Base-by-base conservation (phyloP, 2,888 invertebrate genomes). In the Dorcus parallelipipedus region DNA sequence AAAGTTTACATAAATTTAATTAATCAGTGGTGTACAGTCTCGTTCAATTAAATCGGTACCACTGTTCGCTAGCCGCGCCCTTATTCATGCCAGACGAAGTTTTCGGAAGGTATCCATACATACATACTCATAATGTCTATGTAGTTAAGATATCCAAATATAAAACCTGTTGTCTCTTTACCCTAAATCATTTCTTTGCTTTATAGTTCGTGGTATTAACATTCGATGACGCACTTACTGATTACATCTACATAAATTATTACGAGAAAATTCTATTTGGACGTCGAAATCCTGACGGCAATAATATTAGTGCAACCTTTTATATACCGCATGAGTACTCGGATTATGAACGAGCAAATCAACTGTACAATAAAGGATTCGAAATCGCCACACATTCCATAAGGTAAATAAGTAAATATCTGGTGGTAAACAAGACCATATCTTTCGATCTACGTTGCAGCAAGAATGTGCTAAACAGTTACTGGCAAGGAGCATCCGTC, bases 241-340 rank as follows among this genome's bases (percentile, higher is more conserved):
- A 64, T 2, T 69, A 78, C 0, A 61, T 78, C 0, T 87, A 86
- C 68, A 81, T 82, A 41, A 74, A 76, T 5, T 83, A 82, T 49
- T 86, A 87, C 70, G 73, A 82, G 8, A 69, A 79, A 0, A 66
- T 85, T 0, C 74, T 88, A 3, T 79, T 76, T 54, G 71, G 75
- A 9, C 76, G 86, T 0, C 69, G 49, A 3, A 91, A 91, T 75
- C 85, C 84, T 0, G 87, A 91, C 71, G 82, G 82, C 1, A 87
- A 86, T 59, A 80, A 81, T 0, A 82, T 83, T 1, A 81, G 84
- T 0, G 83, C 83, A 41, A 90, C 90, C 0, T 88, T 88, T 76
- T 91, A 84, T 73, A 80, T 90, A 38, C 86, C 84, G 39, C 90
- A 91, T 68, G 86, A 89, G 62, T 90, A 89, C 72, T 88, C 87